A percentile compares a stretch with the other conserved stretches of the same genome.
Conservation (phyloP, 2,888 invertebrate species). For the Micropterix aruncella region DNA sequence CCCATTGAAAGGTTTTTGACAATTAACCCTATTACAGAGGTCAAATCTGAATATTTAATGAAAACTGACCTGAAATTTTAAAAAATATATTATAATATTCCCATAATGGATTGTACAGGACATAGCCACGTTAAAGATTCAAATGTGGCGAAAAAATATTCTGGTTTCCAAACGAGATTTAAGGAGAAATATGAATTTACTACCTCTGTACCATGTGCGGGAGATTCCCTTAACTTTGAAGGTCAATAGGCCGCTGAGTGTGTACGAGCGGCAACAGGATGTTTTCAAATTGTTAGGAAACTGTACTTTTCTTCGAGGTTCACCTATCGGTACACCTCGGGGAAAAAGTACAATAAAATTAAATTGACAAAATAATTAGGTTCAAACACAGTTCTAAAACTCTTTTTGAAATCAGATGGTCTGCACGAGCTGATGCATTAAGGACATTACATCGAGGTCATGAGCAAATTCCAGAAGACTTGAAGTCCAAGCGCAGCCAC, state of each 20-base stretch:
- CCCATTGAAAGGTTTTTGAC: constrained; percentile 17
- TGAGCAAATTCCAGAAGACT: too few relatives aligned
- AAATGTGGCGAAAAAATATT: constrained; percentile 16
- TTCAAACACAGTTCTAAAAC: too few relatives aligned
- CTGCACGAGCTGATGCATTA: too few relatives aligned
- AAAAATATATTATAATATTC: too few relatives aligned
- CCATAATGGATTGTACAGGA: constrained; percentile 15
- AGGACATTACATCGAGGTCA: too few relatives aligned
- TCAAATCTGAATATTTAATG: constrained; percentile 16
- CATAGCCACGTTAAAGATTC: constrained; percentile 17
- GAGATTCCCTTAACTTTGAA: constrained; percentile 16
- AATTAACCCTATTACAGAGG: constrained; percentile 16
- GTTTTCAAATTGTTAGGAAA: constrained; percentile 14
- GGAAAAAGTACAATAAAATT: too few relatives aligned
- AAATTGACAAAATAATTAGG: too few relatives aligned
- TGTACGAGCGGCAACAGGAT: constrained; percentile 13
- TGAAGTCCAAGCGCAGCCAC: too few relatives aligned
- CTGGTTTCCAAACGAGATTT: constrained; percentile 15
- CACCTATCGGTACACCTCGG: too few relatives aligned
- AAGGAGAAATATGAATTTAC: constrained; percentile 14
- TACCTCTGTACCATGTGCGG: constrained; percentile 14
- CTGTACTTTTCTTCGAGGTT: too few relatives aligned
- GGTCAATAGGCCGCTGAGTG: constrained; percentile 8
- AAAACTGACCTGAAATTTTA: constrained; percentile 9
- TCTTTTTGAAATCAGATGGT: too few relatives aligned